Evolutionary conservation across 2,888 invertebrate species (phyloP).

Genomic region (Drosophila limbata): DNA sequence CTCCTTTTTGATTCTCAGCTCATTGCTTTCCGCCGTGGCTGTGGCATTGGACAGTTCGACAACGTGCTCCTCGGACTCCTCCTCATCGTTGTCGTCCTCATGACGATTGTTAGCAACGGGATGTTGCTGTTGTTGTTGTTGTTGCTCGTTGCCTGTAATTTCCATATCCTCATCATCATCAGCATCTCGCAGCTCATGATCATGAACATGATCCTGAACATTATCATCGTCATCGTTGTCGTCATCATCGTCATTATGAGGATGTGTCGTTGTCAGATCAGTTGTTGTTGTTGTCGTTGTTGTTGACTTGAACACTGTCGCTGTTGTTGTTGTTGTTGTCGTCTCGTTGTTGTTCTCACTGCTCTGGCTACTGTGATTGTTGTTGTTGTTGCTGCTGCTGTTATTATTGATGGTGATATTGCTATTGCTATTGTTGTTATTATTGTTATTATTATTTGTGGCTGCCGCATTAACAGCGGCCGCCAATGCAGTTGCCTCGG

Average conservation of each 20-base stretch:
- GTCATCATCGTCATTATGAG: constrained; percentile 39
- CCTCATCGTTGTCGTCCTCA: constrained; percentile 48
- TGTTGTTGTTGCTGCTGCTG: constrained; percentile 37
- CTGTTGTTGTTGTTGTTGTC: constrained; percentile 5
- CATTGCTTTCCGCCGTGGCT: constrained; percentile 52
- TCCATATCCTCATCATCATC: constrained; percentile 52
- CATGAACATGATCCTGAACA: constrained; percentile 45
- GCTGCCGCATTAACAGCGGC: constrained; percentile 53
- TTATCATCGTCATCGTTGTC: constrained; percentile 41
- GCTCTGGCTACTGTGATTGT: constrained; percentile 49
- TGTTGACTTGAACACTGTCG: constrained; percentile 34
- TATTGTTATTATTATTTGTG: constrained; percentile 52
- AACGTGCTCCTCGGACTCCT: constrained; percentile 7
- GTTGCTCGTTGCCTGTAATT: constrained; percentile 20
- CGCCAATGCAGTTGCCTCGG: constrained; percentile 70
- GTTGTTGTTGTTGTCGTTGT: constrained; percentile 31
- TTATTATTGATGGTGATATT: constrained; percentile 42
- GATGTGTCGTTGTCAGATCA: constrained; percentile 49
- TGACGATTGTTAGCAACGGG: constrained; percentile 38
- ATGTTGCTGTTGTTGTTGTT: constrained; percentile 44
- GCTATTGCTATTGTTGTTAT: constrained; percentile 35
- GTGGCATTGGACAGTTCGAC: constrained; percentile 44
- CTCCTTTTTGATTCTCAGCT: constrained; percentile 84
- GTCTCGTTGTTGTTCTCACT: constrained; percentile 49
- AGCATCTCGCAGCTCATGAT: constrained; percentile 47